Evolutionary conservation across 2,797 vertebrate genomes (phyloP).

Genomic region (Xyrichtys novacula): DNA sequence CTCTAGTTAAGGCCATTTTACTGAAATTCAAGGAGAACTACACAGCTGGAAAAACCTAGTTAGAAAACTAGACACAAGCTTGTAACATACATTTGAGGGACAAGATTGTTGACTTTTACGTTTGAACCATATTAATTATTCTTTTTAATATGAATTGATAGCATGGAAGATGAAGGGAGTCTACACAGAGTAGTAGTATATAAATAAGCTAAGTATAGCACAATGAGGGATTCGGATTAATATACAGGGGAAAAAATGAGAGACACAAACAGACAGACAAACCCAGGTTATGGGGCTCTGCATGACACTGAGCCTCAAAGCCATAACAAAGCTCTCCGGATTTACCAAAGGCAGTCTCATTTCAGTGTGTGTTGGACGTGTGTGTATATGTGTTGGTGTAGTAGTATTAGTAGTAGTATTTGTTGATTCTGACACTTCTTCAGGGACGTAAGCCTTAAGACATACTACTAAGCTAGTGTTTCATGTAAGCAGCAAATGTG

Average conservation of each 20-base stretch:
- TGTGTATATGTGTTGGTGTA: constrained; percentile 24
- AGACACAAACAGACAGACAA: constrained; percentile 45
- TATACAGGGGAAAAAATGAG: constrained; percentile 5
- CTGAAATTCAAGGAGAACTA: neutral
- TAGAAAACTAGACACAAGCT: neutral
- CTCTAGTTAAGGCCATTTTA: neutral
- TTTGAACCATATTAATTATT: constrained; percentile 5
- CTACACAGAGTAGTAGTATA: neutral
- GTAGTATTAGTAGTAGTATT: constrained; percentile 2
- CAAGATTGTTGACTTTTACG: neutral
- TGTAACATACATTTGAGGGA: neutral
- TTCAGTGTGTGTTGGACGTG: constrained; percentile 39
- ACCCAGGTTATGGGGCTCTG: constrained; percentile 61
- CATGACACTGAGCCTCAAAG: constrained; percentile 73
- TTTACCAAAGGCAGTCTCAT: constrained; percentile 65
- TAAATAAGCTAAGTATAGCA: constrained; percentile 17
- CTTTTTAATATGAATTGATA: constrained; percentile 12
- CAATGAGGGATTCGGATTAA: constrained; percentile 39
- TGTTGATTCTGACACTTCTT: constrained; percentile 26
- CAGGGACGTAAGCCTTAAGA: constrained; percentile 38
- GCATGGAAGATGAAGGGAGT: constrained; percentile 24
- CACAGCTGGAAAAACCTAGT: neutral
- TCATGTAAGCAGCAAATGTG: constrained; percentile 18
- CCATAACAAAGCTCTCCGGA: constrained; percentile 73
- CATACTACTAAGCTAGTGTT: constrained; percentile 18